Base-by-base conservation (phyloP, 2,113 vertebrate species). In the Condylura cristata region DNA sequence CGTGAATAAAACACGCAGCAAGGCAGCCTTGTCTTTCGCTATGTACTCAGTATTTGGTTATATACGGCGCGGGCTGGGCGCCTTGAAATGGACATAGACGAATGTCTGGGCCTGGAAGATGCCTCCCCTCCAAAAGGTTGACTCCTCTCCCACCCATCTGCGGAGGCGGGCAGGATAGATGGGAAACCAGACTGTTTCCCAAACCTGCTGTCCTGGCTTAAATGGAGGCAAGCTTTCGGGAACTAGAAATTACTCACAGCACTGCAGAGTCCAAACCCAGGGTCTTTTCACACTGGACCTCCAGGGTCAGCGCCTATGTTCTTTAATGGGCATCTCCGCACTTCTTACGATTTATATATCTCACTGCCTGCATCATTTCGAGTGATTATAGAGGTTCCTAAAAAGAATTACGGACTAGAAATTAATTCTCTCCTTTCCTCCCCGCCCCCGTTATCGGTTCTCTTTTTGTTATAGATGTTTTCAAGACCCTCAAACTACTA, bases 41-140 rank as follows among this genome's bases (percentile, higher is more conserved):
- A 0, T 22, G 44, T 53, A 34, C 71, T 41, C 92, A 83, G 30
- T 97, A 93, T 48, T 96, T 76, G 66, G 81, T 93, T 95, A 96
- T 81, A 87, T 97, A 97, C 95, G 97, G 93, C 87, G 22, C 83
- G n/a, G 94, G 66, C 80, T 93, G 26, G 34, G 76, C 30, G 89
- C 96, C 86, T 89, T 58, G 96, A 93, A 97, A 97, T 58, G 96
- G 95, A 96, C 96, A 68, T 83, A 96, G 91, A 93, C 12, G 80
- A 91, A 93, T 5, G 93, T 78, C 83, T 84, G 32, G 86, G 96
- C 93, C 93, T 81, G 91, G 75, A 94, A 86, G 82, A 80, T 18
- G 89, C 93, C 63, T 84, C 74, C 39, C 3, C 6, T 2, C 16
- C 46, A 20, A 34, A 0, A 58, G 91, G 80, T 85, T 56, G 94